A percentile compares a stretch with the other conserved stretches of the same genome.
Conservation (phyloP, 2,888 invertebrate genomes). For the Mongoloraphidia duomilia region DNA sequence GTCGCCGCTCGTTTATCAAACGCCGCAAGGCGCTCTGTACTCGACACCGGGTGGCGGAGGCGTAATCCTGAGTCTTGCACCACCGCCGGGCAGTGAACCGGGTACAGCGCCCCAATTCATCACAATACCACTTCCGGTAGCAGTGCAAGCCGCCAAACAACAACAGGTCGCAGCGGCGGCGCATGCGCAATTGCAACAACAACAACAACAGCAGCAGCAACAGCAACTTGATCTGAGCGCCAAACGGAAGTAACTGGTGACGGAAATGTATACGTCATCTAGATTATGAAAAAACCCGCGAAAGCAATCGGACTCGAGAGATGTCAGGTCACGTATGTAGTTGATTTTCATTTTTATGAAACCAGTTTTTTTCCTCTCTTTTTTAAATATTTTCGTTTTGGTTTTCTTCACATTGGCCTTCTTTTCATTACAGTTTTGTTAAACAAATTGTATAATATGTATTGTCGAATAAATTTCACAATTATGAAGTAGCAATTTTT, state of each 20-base stretch:
- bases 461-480: no score
- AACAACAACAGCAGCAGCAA: neutral
- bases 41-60: constrained; percentile 31
- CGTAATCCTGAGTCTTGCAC: constrained; percentile 30
- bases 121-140: constrained; percentile 55
- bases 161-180: neutral
- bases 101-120: constrained; percentile 41
- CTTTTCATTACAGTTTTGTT: no score
- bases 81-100: constrained; percentile 14
- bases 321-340: no score
- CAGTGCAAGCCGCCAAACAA: constrained; percentile 35
- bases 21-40: constrained; percentile 33
- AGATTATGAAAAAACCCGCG: no score
- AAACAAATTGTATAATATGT: no score
- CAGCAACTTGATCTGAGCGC: neutral
- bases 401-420: no score
- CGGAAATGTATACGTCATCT: no score
- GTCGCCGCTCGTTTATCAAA: constrained; percentile 24
- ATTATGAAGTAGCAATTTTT: no score
- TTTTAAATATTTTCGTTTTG: no score
- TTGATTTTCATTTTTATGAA: no score
- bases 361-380: no score
- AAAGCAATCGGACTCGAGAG: no score
- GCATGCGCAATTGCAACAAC: neutral
- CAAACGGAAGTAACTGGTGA: neutral